These are phyloP conservation scores for Cochlearius cochlearius DNA, from an alignment of 2,113 vertebrate species.

Conservation along the genomic window DNA sequence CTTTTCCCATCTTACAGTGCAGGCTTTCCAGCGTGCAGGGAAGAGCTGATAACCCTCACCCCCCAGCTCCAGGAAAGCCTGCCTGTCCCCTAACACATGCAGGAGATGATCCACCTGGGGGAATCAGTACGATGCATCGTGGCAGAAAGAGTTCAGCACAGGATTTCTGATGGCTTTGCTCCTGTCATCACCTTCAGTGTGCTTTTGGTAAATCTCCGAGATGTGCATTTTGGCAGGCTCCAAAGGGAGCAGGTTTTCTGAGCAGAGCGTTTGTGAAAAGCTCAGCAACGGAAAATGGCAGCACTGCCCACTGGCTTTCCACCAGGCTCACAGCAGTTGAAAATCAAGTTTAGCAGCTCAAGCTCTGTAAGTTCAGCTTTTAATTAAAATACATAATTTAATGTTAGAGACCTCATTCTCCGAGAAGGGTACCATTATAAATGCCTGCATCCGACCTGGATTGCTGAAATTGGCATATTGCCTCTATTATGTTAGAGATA, in stretches of 20 bases:
- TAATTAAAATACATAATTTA: conserved; percentile 59
- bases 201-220: not conserved
- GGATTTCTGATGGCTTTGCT: not conserved
- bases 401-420: conserved; percentile 10
- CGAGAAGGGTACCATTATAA: not conserved
- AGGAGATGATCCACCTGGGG: not conserved
- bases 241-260: not conserved
- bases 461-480: conserved; percentile 44
- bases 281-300: not conserved
- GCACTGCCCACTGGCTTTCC: not conserved
- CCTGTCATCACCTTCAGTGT: accelerated
- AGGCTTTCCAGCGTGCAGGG: not conserved
- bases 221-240: not conserved
- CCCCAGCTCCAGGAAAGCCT: not conserved
- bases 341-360: conserved; percentile 25
- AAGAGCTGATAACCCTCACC: not conserved
- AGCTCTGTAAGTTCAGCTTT: conserved; percentile 30
- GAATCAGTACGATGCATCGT: accelerated
- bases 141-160: not conserved
- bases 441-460: not conserved
- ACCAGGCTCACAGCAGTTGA: not conserved
- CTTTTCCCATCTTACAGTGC: not conserved
- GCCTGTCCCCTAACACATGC: not conserved
- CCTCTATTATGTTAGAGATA: conserved; percentile 17
- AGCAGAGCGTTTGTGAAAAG: not conserved